Evolutionary conservation across 2,113 vertebrate species (phyloP).

Genomic region (Eubucco bourcierii): DNA sequence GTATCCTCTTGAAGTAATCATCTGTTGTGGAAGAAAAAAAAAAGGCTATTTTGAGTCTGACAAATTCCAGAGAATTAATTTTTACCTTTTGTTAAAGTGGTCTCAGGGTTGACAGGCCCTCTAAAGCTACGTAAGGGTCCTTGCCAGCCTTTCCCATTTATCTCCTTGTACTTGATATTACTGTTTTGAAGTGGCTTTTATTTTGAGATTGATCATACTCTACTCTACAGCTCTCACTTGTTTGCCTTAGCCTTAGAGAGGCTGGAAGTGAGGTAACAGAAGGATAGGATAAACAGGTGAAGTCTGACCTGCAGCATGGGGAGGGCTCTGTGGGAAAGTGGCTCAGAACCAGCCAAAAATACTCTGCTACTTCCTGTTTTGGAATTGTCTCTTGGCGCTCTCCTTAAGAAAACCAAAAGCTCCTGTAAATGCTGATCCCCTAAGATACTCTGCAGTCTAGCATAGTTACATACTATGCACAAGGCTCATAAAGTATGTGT

Average conservation of each 20-base stretch:
- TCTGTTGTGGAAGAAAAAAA: not conserved
- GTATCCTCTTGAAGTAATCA: not conserved
- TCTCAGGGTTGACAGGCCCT: not conserved
- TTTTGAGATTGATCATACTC: not conserved
- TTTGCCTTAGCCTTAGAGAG: not conserved
- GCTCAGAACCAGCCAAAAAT: not conserved
- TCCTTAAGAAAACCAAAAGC: not conserved
- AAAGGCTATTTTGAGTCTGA: not conserved
- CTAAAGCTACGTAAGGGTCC: not conserved
- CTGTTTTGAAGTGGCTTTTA: not conserved
- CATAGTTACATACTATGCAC: not conserved
- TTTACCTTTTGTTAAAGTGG: not conserved
- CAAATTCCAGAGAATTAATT: not conserved
- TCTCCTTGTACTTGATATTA: not conserved
- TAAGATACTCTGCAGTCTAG: not conserved
- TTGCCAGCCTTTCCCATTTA: not conserved
- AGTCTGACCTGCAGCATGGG: accelerated
- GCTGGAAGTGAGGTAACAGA: not conserved
- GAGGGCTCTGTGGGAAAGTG: not conserved
- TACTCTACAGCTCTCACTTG: not conserved
- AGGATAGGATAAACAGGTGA: not conserved
- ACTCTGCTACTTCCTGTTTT: not conserved
- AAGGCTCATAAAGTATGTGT: not conserved
- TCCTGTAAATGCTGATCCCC: not conserved
- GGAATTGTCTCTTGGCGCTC: not conserved